Conservation (phyloP, 2,797 vertebrate species). For the Manis pentadactyla region DNA sequence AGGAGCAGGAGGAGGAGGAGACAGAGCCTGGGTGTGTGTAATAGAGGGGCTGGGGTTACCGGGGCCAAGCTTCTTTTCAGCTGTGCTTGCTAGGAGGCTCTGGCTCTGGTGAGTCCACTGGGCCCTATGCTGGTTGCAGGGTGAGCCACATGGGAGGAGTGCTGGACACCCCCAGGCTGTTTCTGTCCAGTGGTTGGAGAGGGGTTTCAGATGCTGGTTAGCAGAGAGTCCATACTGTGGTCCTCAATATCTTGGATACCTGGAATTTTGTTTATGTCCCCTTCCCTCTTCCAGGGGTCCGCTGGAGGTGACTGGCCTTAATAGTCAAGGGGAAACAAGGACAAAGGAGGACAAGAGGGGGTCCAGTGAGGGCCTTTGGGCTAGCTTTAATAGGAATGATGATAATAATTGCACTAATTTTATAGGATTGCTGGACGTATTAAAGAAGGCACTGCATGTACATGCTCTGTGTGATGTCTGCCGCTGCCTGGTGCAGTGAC, state of each 20-base stretch:
- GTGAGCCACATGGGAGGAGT: not conserved
- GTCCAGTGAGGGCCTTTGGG: fast-evolving
- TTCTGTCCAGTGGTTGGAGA: not conserved
- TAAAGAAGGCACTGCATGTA: not conserved
- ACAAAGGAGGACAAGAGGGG: not conserved
- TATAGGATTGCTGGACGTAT: not conserved
- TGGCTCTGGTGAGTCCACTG: not conserved
- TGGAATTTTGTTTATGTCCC: not conserved
- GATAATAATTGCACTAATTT: not conserved
- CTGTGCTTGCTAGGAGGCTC: not conserved
- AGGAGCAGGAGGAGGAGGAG: slow-evolving; percentile 63
- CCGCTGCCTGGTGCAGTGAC: not conserved
- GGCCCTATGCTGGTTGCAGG: not conserved
- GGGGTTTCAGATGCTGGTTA: not conserved
- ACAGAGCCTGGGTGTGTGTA: slow-evolving; percentile 36
- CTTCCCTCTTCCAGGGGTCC: not conserved
- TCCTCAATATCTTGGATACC: not conserved
- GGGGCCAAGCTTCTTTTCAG: not conserved
- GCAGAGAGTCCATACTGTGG: not conserved
- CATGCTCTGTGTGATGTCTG: too few relatives aligned
- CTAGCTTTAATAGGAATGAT: not conserved
- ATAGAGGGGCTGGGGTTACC: not conserved
- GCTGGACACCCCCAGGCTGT: not conserved
- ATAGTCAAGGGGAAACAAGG: not conserved
- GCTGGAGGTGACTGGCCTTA: not conserved